Base-by-base conservation (phyloP, 1,140 invertebrate genomes). In the Drosophila santomea region DNA sequence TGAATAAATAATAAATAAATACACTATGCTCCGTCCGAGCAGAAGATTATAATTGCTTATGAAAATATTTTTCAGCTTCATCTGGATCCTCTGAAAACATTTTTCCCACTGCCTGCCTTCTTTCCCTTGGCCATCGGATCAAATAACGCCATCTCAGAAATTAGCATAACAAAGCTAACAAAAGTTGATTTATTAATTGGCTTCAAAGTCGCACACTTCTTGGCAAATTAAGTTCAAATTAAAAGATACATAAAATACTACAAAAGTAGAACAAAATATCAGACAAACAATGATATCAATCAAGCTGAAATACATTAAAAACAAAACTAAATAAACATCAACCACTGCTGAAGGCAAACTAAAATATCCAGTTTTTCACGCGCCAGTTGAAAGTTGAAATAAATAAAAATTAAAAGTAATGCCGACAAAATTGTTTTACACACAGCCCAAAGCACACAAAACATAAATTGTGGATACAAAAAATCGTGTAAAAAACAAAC, bases 91-190 rank as follows among this genome's bases (percentile, higher is more conserved):
- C 58, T 17, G 25, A 38, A 55, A 62, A 74, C 62, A 56, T 62
- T 74, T 62, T 45, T 38, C 17, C 32, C 32, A 15, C 20, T 20
- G 14, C 36, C 28, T n/a, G 35, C 54, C n/a, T 25, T 25, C 25
- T 4, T 25, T 4, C 25, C 15, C 35, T 20, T n/a, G 35, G 58
- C 63, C 41, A 56, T 17, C 8, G 50, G 10, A 39, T 71, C 51
- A 35, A 71, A 71, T 55, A 71, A 79, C 59, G 47, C 44, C 38
- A 58, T 45, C 20, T 41, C 20, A 41, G 12, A 63, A 86, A 86
- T 85, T 85, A 80, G 36, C 82, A 86, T 86, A 39, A 64, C 78
- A 86, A 86, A 78, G 82, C 82, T 71, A 77, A 68, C 61, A 44
- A 74, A 57, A 59, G 52, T 41, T 62, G 38, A 80, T 57, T 69